Evolutionary conservation across 1,140 invertebrate species (phyloP).

Genomic region (Diachasma alloeum): DNA sequence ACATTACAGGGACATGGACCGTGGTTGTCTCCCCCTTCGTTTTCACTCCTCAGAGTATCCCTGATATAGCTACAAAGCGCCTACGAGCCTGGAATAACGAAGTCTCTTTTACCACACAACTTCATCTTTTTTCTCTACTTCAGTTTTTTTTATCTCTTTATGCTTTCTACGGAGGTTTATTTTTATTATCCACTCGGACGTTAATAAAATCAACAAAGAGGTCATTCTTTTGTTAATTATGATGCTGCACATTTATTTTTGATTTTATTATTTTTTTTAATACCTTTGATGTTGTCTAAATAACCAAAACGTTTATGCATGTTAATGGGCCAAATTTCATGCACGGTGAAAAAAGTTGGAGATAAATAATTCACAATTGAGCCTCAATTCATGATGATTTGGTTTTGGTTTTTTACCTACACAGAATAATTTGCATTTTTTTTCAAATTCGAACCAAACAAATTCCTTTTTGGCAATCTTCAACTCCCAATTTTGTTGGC

Average conservation of each 20-base stretch:
- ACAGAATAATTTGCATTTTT: too few relatives aligned
- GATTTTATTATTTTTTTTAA: neutral
- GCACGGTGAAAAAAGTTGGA: too few relatives aligned
- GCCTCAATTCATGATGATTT: too few relatives aligned
- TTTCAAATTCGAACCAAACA: too few relatives aligned
- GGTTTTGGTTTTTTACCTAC: too few relatives aligned
- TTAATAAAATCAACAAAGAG: slow-evolving; percentile 2
- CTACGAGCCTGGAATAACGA: neutral
- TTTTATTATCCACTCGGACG: neutral
- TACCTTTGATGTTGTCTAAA: neutral
- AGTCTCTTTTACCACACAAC: neutral
- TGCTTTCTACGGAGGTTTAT: neutral
- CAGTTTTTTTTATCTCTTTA: neutral
- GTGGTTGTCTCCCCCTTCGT: neutral
- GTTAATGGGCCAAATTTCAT: too few relatives aligned
- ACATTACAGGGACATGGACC: neutral
- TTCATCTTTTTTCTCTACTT: neutral
- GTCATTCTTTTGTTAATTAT: neutral
- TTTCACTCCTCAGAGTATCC: neutral
- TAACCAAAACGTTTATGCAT: too few relatives aligned
- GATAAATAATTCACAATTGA: too few relatives aligned
- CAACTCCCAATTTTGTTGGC: too few relatives aligned
- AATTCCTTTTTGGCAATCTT: too few relatives aligned
- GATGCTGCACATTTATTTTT: neutral
- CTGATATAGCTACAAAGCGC: neutral